phyloP scores from a whole-genome alignment of 2,113 vertebrate genomes.

The Solenodon paradoxus region DNA sequence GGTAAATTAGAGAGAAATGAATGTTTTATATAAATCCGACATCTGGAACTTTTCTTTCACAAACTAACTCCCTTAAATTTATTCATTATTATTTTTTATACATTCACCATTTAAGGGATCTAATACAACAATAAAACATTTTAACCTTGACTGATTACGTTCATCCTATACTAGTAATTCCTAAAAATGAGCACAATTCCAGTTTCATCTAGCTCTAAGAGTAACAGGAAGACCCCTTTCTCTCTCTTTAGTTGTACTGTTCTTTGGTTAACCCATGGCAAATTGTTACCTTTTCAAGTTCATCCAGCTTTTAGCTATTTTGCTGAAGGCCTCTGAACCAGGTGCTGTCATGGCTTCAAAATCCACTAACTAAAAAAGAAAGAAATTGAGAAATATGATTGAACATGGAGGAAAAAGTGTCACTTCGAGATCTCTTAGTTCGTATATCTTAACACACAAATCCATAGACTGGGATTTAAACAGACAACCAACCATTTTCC shows the following conservation, averaged over 20 bases:
- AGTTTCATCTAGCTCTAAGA: background rate
- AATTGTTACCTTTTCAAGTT: constrained; percentile 91
- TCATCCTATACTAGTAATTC: too few species aligned
- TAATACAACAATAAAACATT: background rate
- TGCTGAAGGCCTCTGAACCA: constrained; percentile 94
- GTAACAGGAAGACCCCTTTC: background rate
- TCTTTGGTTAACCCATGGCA: background rate
- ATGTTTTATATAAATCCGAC: background rate
- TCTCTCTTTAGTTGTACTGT: too few species aligned
- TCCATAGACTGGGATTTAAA: background rate
- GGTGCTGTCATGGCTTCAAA: constrained; percentile 98
- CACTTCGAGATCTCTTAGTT: background rate
- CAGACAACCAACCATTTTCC: background rate
- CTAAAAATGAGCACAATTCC: background rate
- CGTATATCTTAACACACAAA: background rate
- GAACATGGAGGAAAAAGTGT: background rate
- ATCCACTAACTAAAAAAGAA: constrained; percentile 91
- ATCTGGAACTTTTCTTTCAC: background rate
- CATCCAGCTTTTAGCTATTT: constrained; percentile 95
- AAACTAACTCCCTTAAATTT: background rate
- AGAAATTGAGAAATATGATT: background rate
- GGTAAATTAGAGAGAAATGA: background rate
- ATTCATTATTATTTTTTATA: background rate
- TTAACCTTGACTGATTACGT: background rate
- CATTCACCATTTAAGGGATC: background rate